Percentiles rank a stretch among this genome's conserved stretches.
Conservation (phyloP, 53 echinoderm and acorn worm genomes). For the Pentamera pediparva region DNA sequence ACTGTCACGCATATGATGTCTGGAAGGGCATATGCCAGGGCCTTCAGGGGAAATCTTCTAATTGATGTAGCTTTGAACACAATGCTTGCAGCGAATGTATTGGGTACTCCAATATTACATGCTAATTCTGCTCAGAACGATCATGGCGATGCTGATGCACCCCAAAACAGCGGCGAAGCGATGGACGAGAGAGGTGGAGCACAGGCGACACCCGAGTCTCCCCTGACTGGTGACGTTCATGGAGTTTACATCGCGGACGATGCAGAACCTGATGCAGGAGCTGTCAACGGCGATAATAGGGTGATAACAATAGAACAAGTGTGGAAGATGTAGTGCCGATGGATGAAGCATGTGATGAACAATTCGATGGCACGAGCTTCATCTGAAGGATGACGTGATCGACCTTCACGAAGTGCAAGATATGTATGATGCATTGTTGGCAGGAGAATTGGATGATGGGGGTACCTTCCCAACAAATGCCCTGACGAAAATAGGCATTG, state of each 20-base stretch:
- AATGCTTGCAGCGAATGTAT: not conserved
- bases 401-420: no score
- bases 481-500: no score
- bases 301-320: no score
- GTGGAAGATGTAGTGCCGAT: no score
- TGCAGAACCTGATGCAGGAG: not conserved
- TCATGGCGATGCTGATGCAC: no score
- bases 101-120: no score
- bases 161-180: no score
- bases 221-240: not conserved
- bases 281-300: not conserved
- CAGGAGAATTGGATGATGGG: no score
- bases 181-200: not conserved
- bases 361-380: not conserved
- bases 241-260: not conserved
- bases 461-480: no score
- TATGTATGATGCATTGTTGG: no score
- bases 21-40: conserved; percentile 13
- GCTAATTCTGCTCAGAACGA: no score
- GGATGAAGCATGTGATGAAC: no score
- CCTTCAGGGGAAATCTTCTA: not conserved
- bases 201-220: not conserved
- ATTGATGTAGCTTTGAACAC: conserved; percentile 15
- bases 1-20: conserved; percentile 13
- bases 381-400: not conserved